These are phyloP conservation scores for Aspidiotus destructor DNA, from an alignment of 2,888 invertebrate species.

Conservation along the genomic window DNA sequence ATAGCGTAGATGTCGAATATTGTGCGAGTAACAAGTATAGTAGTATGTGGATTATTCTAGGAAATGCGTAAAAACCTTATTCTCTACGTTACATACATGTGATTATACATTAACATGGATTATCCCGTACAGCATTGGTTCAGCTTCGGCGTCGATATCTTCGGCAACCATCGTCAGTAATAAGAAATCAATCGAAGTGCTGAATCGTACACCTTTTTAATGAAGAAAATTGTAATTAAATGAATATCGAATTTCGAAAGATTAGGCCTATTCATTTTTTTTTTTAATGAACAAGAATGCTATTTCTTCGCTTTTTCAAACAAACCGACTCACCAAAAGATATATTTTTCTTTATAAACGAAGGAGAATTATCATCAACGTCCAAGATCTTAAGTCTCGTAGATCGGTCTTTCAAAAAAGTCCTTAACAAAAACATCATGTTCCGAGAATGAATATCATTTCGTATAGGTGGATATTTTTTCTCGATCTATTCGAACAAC, in stretches of 20 bases:
- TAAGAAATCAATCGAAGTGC: constrained; percentile 61
- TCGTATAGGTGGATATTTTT: too few species aligned
- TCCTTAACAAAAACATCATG: constrained; percentile 45
- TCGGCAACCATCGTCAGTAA: constrained; percentile 56
- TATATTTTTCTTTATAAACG: constrained; percentile 53
- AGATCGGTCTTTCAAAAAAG: constrained; percentile 56
- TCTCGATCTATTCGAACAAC: constrained; percentile 59
- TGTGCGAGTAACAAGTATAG: too few species aligned
- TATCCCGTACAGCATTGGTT: constrained; percentile 55
- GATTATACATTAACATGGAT: too few species aligned
- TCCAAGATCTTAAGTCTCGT: constrained; percentile 57
- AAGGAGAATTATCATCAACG: constrained; percentile 64
- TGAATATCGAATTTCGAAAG: too few species aligned
- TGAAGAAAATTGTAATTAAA: not conserved
- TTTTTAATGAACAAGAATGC: not conserved
- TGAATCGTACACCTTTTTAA: constrained; percentile 54
- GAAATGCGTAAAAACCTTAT: too few species aligned
- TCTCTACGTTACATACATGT: too few species aligned
- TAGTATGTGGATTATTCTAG: constrained; percentile 33
- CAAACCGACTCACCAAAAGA: constrained; percentile 47
- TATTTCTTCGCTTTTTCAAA: not conserved
- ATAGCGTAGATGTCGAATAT: too few species aligned
- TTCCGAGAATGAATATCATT: too few species aligned
- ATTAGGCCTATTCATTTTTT: not conserved
- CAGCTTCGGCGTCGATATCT: constrained; percentile 59